Evolutionary conservation across 2,888 invertebrate species (phyloP).

Genomic region (Parasteatoda lunata): DNA sequence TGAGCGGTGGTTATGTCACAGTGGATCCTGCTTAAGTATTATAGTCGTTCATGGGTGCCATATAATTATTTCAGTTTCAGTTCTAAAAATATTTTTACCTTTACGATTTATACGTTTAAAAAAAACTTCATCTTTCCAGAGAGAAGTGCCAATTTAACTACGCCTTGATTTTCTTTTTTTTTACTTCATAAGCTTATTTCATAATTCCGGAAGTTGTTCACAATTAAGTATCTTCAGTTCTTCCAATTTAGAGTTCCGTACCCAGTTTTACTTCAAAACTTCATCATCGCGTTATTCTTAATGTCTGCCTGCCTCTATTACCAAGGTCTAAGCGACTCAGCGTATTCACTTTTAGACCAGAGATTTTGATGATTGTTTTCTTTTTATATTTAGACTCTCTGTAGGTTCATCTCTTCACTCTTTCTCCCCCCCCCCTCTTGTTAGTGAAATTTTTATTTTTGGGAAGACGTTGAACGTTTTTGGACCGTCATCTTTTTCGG

Average conservation of each 20-base stretch:
- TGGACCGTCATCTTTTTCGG: conserved; percentile 29
- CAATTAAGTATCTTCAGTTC: background rate
- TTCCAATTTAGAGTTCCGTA: background rate
- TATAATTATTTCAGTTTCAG: too few species aligned
- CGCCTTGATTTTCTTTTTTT: background rate
- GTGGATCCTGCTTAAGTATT: too few species aligned
- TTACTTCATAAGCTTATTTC: background rate
- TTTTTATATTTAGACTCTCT: conserved; percentile 64
- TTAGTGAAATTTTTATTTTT: conserved; percentile 12
- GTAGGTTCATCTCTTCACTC: conserved; percentile 19
- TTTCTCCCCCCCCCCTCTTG: conserved; percentile 6
- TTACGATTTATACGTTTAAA: too few species aligned
- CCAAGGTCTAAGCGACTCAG: conserved; percentile 61
- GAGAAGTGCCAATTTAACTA: background rate
- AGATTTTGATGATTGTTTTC: conserved; percentile 63
- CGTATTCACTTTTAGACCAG: conserved; percentile 50
- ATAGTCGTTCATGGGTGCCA: too few species aligned
- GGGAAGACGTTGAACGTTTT: conserved; percentile 9
- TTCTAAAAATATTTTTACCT: too few species aligned
- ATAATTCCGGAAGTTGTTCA: background rate
- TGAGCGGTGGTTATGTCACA: too few species aligned
- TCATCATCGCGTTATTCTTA: background rate
- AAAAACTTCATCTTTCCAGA: background rate
- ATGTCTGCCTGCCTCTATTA: conserved; percentile 35
- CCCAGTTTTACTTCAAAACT: background rate